These are phyloP conservation scores for Leptinotarsa defecta DNA, from an alignment of 1,140 invertebrate species.

Conservation along the genomic window DNA sequence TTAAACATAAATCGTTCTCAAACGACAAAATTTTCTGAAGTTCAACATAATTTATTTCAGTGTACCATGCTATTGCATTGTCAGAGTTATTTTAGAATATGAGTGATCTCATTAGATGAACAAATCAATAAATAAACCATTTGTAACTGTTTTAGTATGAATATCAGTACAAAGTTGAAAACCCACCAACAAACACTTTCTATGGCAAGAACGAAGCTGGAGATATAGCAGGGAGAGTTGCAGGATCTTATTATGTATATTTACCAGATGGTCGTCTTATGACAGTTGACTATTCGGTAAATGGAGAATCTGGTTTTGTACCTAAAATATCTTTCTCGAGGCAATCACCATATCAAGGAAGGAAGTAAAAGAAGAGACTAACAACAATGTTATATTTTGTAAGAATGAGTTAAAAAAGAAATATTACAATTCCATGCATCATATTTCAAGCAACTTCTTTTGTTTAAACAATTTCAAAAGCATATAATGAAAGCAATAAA, in stretches of 20 bases:
- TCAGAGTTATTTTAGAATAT: no score
- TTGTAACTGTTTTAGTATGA: slow-evolving; percentile 63
- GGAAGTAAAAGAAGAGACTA: not conserved
- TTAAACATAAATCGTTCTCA: no score
- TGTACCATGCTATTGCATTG: no score
- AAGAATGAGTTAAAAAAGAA: no score
- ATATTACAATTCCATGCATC: no score
- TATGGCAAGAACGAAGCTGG: slow-evolving; percentile 69
- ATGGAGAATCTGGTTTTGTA: slow-evolving; percentile 71
- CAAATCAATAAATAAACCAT: not conserved
- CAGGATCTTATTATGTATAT: slow-evolving; percentile 67
- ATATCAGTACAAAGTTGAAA: slow-evolving; percentile 74
- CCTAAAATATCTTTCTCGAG: slow-evolving; percentile 67
- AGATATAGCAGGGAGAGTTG: slow-evolving; percentile 64
- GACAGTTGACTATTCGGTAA: slow-evolving; percentile 70
- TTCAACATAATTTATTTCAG: no score
- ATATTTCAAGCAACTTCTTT: no score
- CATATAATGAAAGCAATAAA: no score
- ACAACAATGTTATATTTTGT: no score
- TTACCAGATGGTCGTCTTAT: slow-evolving; percentile 71
- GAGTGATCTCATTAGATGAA: no score
- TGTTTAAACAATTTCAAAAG: no score
- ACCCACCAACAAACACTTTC: slow-evolving; percentile 66
- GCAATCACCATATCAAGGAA: slow-evolving; percentile 1
- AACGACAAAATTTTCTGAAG: no score